Percentiles rank a stretch among this genome's conserved stretches.
phyloP scores from a whole-genome alignment of 1,140 invertebrate genomes.

The Bombus pascuorum region DNA sequence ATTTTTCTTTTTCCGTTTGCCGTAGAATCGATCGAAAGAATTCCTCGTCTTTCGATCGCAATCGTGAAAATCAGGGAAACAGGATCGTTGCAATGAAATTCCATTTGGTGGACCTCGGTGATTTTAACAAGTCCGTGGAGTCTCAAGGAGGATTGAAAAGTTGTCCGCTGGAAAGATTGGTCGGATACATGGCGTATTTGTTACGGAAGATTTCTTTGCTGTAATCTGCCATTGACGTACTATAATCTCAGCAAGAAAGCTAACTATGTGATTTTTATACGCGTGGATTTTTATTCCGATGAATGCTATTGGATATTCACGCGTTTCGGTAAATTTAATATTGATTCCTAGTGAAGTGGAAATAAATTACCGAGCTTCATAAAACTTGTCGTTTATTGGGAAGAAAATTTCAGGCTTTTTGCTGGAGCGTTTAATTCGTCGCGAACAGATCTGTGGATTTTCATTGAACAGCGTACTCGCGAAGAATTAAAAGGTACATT shows the following conservation, averaged over 20 bases:
- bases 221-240: neutral
- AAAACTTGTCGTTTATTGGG: too few species aligned
- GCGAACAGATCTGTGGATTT: too few species aligned
- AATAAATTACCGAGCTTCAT: too few species aligned
- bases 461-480: neutral
- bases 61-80: neutral
- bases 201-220: too few species aligned
- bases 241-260: neutral
- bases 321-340: too few species aligned
- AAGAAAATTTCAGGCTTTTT: too few species aligned
- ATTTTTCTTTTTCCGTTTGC: neutral
- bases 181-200: neutral
- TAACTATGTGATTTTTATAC: neutral
- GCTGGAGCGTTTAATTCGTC: too few species aligned
- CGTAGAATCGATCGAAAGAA: neutral
- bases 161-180: neutral
- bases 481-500: too few species aligned
- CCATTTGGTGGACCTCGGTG: neutral
- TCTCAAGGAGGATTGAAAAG: neutral
- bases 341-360: too few species aligned
- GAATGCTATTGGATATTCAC: too few species aligned
- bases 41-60: neutral
- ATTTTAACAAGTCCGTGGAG: neutral
- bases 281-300: too few species aligned
- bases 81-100: neutral